Conservation (phyloP, 2,113 vertebrate species). For the Zosterops japonicus region DNA sequence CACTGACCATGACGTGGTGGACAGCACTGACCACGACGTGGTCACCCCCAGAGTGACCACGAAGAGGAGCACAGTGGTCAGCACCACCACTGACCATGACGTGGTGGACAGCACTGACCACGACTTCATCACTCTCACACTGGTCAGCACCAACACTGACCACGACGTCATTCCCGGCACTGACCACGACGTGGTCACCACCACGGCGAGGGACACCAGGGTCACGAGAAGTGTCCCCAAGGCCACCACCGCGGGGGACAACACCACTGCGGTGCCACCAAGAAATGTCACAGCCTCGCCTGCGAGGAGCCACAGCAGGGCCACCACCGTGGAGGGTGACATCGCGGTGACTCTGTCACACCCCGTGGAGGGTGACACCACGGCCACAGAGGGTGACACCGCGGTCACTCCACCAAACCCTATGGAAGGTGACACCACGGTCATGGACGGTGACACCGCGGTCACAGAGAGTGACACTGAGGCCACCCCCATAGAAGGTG, state of each 20-base stretch:
- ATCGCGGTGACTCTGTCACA: accelerated
- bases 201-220: accelerated
- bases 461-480: neutral
- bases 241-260: neutral
- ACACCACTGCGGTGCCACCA: accelerated
- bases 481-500: neutral
- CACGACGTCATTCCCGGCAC: accelerated
- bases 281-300: neutral
- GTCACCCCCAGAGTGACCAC: neutral
- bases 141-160: neutral
- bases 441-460: neutral
- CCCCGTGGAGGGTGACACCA: neutral
- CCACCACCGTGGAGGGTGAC: neutral
- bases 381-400: accelerated
- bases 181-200: neutral
- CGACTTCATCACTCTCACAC: too few species aligned
- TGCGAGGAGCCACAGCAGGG: accelerated
- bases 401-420: neutral
- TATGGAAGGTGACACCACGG: too few species aligned
- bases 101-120: neutral
- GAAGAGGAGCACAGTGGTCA: too few species aligned
- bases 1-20: neutral
- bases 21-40: accelerated
- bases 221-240: too few species aligned
- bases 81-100: too few species aligned